Conservation (phyloP, 2,113 vertebrate species). For the Paramormyrops kingsleyae region DNA sequence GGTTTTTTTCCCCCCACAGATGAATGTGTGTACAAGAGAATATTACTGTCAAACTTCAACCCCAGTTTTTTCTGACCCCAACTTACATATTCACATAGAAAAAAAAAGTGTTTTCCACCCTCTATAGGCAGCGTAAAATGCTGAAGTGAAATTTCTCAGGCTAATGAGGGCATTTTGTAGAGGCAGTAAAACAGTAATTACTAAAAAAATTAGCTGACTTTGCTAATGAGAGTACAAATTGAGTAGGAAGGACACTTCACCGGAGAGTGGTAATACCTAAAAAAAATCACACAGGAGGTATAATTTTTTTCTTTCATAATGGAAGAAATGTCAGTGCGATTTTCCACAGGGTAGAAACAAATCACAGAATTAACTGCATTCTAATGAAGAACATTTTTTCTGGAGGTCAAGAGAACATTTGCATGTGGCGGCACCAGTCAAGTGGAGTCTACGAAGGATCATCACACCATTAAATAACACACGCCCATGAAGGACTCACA, state of each 20-base stretch:
- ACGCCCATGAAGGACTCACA: neutral
- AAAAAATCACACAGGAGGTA: neutral
- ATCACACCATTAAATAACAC: neutral
- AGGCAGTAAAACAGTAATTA: neutral
- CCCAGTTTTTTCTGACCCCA: neutral
- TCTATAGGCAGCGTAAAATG: neutral
- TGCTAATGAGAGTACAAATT: slow-evolving; percentile 1
- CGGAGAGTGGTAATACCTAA: neutral
- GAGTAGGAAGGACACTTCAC: neutral
- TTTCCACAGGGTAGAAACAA: neutral
- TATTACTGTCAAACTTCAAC: neutral
- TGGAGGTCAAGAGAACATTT: neutral
- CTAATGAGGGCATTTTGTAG: slow-evolving; percentile 2
- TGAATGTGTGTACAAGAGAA: neutral
- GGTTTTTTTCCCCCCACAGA: neutral
- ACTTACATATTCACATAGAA: neutral
- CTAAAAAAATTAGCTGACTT: neutral
- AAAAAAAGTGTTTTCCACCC: neutral
- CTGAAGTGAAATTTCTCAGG: neutral
- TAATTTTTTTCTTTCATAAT: neutral
- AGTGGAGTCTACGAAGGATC: neutral
- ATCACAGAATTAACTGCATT: neutral
- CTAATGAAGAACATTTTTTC: neutral
- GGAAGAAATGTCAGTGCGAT: neutral
- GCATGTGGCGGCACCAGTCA: neutral